Conservation (phyloP, 1,140 invertebrate species). For the Orchestia grillus region DNA sequence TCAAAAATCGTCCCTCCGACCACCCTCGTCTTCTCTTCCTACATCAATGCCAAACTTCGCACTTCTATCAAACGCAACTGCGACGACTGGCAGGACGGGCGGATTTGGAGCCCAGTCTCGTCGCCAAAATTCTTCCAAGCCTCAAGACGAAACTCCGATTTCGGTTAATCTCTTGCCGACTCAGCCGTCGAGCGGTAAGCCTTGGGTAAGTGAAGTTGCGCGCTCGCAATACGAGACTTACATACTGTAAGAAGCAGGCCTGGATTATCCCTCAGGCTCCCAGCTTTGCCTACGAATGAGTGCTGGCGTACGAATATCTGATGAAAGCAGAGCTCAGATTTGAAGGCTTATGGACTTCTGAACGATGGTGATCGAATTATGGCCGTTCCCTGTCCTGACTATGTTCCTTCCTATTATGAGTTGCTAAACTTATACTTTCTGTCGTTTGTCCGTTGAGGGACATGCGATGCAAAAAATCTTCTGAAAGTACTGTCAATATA, state of each 20-base stretch:
- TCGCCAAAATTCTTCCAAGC: background rate
- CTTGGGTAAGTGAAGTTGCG: constrained; percentile 13
- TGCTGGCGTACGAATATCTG: background rate
- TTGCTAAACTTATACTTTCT: too few relatives aligned
- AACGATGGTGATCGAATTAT: background rate
- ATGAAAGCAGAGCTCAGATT: background rate
- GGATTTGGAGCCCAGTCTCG: background rate
- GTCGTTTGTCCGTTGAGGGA: background rate
- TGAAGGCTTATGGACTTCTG: background rate
- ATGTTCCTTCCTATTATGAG: background rate
- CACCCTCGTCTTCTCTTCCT: background rate
- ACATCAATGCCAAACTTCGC: constrained; percentile 43
- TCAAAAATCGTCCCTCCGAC: constrained; percentile 5
- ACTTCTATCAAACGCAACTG: constrained; percentile 31
- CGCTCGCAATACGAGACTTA: background rate
- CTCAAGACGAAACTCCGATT: background rate
- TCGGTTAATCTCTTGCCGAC: constrained; percentile 30
- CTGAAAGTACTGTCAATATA: background rate
- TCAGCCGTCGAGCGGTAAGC: background rate
- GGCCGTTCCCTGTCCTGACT: background rate
- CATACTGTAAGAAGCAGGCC: background rate
- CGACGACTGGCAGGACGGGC: background rate
- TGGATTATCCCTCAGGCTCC: background rate
- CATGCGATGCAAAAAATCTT: background rate
- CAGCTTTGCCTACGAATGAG: background rate